Base-by-base conservation (phyloP, 1,140 invertebrate genomes). In the Saccostrea echinata region DNA sequence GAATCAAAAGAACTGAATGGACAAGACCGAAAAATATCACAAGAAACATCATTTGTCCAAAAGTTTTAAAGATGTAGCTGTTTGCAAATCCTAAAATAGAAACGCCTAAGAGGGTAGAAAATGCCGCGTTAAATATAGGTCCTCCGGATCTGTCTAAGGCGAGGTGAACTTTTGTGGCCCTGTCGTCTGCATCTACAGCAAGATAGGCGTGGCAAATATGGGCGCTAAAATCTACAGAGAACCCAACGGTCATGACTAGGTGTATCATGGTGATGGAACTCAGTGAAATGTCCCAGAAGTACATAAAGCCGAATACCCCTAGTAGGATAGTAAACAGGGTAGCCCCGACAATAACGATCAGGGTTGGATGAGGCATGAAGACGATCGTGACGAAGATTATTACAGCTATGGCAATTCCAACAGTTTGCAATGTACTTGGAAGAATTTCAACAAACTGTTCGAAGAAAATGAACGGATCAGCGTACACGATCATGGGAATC, bases 191-290 rank as follows among this genome's bases (percentile, higher is more conserved):
- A 24, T 93, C 91, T 0, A 97, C 98, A 97, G 1, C 97, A 97
- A 99, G 98, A 94, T 98, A 99, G 0, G 98, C 98, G 92, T 99
- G 99, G 90, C 98, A 99, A 64, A 99, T 99, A 92, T 99, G 98
- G 4, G 98, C 98, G 0, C 98, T 98, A 93, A 99, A 99, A 93
- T 99, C 98, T 0, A 99, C 98, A 1, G 98, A 99, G 95, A 99
- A 99, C 53, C 98, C 98, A 43, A 99, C 99, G 92, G 98, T 99
- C 98, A 99, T 99, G 82, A 99, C 99, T 1, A 99, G 96, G 92
- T 99, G 99, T 61, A 99, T 99, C 98, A 99, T 99, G 0, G 98
- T 99, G 92, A 99, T 99, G 4, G 98, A 98, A 94, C 99, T 98
- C 64, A 99, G 95, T 92, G 98, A 98, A 0, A 99, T 98, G 90